Percentiles rank a stretch among this genome's conserved stretches.
Evolutionary conservation across 2,797 vertebrate species (phyloP).

Genomic region (Danio jaintianensis): DNA sequence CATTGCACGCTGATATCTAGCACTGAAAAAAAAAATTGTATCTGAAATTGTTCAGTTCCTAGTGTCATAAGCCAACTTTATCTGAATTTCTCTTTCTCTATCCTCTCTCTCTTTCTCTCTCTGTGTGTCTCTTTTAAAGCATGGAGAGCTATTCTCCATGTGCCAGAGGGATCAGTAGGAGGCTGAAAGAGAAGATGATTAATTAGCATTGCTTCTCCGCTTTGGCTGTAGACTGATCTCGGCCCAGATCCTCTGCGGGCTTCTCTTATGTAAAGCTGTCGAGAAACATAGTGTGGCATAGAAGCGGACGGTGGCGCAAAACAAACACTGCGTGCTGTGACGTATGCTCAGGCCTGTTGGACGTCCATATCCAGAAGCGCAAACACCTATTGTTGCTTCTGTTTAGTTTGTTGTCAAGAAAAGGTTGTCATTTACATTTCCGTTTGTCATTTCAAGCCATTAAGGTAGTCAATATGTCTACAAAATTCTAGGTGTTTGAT

Average conservation of each 20-base stretch:
- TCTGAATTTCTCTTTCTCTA: constrained; percentile 18
- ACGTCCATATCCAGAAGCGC: not conserved
- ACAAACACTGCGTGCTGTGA: constrained; percentile 15
- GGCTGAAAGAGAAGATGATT: constrained; percentile 60
- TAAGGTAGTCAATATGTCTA: not conserved
- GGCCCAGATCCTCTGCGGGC: constrained; percentile 70
- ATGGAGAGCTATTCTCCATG: constrained; percentile 46
- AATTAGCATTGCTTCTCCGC: constrained; percentile 76
- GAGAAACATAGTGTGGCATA: constrained; percentile 48
- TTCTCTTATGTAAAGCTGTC: constrained; percentile 58
- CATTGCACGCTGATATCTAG: not conserved
- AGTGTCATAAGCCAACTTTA: constrained; percentile 24
- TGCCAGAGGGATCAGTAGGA: constrained; percentile 54
- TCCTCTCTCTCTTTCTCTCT: constrained; percentile 12
- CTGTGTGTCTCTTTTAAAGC: not conserved
- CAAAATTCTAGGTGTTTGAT: not conserved
- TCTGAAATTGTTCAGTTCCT: constrained; percentile 19
- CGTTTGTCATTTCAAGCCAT: not conserved
- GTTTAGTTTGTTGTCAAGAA: not conserved
- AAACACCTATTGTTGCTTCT: not conserved
- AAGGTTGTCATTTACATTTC: not conserved
- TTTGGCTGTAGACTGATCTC: constrained; percentile 69
- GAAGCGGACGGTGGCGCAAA: constrained; percentile 31
- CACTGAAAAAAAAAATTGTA: not conserved
- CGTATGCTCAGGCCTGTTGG: not conserved